phyloP scores from a whole-genome alignment of 2,113 vertebrate genomes.

The Rallus limicola region DNA sequence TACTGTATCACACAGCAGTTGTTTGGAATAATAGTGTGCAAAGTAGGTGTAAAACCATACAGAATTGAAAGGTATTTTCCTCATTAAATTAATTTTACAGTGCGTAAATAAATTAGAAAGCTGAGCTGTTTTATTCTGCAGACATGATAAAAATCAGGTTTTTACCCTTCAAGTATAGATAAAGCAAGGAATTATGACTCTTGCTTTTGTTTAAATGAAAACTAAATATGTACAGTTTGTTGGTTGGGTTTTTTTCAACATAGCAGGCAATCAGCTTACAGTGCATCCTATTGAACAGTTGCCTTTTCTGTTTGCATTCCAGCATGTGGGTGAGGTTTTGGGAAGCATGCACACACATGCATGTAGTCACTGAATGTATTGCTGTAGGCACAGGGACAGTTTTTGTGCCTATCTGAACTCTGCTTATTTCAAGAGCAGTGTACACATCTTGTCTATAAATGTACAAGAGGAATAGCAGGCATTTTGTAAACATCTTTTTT shows the following conservation, averaged over 20 bases:
- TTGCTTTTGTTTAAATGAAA: slow-evolving; percentile 1
- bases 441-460: neutral
- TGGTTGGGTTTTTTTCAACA: neutral
- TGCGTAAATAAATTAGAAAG: neutral
- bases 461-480: neutral
- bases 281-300: neutral
- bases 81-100: slow-evolving; percentile 4
- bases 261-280: neutral
- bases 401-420: neutral
- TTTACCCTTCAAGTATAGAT: neutral
- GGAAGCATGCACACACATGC: neutral
- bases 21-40: neutral
- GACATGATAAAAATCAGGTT: neutral
- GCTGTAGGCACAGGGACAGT: neutral
- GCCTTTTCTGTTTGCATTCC: slow-evolving; percentile 44
- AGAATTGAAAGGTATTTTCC: neutral
- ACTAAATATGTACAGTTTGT: neutral
- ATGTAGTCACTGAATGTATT: neutral
- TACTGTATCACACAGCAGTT: neutral
- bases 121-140: neutral
- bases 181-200: neutral
- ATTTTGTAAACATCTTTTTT: neutral
- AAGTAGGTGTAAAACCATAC: neutral
- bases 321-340: slow-evolving; percentile 1
- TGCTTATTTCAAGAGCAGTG: neutral